Conservation (phyloP, 2,797 vertebrate genomes). For the Phoebastria nigripes region DNA sequence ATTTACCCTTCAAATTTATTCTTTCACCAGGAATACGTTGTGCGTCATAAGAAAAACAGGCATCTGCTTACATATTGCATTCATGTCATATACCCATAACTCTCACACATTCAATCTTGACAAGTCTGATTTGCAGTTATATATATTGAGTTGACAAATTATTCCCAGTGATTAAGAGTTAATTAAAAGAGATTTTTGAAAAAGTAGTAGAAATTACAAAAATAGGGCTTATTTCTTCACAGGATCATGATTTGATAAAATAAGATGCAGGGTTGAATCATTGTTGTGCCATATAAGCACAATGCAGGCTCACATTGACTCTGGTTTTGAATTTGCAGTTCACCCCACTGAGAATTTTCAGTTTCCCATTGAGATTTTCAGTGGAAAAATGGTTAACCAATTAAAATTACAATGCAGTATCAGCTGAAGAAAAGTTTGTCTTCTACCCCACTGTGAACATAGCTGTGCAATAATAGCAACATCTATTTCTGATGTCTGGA, state of each 20-base stretch:
- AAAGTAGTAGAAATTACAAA: background rate
- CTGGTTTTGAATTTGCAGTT: background rate
- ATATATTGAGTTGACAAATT: background rate
- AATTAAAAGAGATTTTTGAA: background rate
- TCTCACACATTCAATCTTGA: fast-evolving
- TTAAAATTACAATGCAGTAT: background rate
- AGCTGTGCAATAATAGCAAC: background rate
- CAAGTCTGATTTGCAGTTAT: background rate
- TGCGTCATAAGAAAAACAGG: background rate
- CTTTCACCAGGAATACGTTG: background rate
- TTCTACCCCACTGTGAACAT: background rate
- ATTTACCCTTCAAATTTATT: background rate
- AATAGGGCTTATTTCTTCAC: background rate
- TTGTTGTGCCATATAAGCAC: too few relatives aligned
- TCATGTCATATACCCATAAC: background rate
- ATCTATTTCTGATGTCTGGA: background rate
- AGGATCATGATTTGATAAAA: background rate
- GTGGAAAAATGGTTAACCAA: background rate
- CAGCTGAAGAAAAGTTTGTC: constrained; percentile 22
- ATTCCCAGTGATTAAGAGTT: background rate
- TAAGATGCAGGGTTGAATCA: background rate
- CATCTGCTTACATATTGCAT: background rate
- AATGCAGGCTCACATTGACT: too few relatives aligned
- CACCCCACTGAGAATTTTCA: background rate
- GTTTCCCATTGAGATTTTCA: background rate